phyloP scores from a whole-genome alignment of 2,888 invertebrate species.

The Drosophila mettleri region DNA sequence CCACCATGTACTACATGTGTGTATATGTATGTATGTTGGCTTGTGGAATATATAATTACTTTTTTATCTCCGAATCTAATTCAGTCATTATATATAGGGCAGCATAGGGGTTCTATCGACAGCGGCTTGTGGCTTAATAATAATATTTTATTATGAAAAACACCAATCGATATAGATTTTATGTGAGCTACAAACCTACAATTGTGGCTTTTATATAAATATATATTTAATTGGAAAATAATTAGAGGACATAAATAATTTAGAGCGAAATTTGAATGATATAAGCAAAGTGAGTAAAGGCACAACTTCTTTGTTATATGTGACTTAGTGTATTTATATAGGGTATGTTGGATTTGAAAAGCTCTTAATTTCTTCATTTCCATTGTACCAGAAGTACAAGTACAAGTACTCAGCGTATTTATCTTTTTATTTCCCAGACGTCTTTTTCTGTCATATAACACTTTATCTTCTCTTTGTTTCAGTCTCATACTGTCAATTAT shows the following conservation, averaged over 20 bases:
- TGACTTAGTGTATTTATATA: no score
- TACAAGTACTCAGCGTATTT: no score
- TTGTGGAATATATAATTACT: constrained; percentile 11
- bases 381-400: no score
- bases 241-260: background rate
- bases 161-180: background rate
- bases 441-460: background rate
- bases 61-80: constrained; percentile 9
- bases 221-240: background rate
- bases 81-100: background rate
- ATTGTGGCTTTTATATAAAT: background rate
- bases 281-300: no score
- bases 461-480: background rate
- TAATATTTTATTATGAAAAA: background rate
- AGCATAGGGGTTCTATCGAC: background rate
- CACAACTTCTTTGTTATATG: no score
- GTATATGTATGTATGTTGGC: background rate
- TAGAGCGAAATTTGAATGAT: no score
- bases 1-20: no score
- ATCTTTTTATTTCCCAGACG: background rate
- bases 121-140: background rate
- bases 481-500: background rate
- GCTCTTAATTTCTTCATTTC: no score
- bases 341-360: no score
- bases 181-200: background rate